A percentile compares a stretch with the other conserved stretches of the same genome.
Evolutionary conservation across 2,113 vertebrate genomes (phyloP).

Genomic region (Carollia perspicillata): DNA sequence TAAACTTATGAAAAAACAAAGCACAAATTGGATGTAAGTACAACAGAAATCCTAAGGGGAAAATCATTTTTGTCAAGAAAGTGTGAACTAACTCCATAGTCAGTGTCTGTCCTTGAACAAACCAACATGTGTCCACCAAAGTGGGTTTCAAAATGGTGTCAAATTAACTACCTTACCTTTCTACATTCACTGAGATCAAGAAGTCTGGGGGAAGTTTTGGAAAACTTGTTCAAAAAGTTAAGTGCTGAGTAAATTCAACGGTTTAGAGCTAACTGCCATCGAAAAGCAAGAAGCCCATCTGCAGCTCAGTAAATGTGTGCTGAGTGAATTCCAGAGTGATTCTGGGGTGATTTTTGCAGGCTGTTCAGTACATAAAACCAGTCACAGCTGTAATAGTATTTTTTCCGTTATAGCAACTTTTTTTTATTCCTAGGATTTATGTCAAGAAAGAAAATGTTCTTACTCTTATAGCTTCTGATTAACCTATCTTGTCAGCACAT

Average conservation of each 20-base stretch:
- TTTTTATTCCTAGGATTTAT: constrained; percentile 35
- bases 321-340: constrained; percentile 52
- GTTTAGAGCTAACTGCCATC: constrained; percentile 42
- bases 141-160: background rate
- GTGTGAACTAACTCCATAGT: background rate
- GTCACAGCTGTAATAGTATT: constrained; percentile 43
- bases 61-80: background rate
- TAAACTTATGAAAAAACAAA: background rate
- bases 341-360: constrained; percentile 15
- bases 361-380: constrained; percentile 53
- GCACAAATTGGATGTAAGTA: background rate
- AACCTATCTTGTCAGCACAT: constrained; percentile 23
- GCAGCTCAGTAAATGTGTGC: constrained; percentile 28
- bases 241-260: constrained; percentile 14
- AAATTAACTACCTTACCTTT: background rate
- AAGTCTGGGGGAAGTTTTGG: background rate
- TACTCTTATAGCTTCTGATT: constrained; percentile 31
- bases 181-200: background rate
- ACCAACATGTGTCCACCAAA: background rate
- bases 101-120: background rate
- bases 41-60: background rate
- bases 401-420: constrained; percentile 48
- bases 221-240: constrained; percentile 47
- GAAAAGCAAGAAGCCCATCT: background rate
- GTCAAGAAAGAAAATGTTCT: constrained; percentile 49